These are phyloP conservation scores for Sylvia borin DNA, from an alignment of 2,797 vertebrate species.

Conservation along the genomic window DNA sequence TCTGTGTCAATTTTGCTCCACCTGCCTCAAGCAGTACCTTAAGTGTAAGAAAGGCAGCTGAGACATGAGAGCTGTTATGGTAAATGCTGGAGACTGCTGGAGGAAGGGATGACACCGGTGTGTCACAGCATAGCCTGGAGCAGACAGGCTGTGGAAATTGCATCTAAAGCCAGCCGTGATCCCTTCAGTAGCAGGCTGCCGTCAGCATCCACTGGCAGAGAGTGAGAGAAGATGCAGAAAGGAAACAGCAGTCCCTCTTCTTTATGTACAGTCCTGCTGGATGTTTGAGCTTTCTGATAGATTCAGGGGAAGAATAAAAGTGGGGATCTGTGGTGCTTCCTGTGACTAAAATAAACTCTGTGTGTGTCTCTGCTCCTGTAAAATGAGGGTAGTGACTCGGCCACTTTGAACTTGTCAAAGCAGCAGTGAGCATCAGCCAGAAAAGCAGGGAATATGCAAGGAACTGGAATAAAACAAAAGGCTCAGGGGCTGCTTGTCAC, in stretches of 20 bases:
- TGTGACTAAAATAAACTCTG: neutral
- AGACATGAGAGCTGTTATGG: neutral
- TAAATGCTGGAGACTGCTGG: neutral
- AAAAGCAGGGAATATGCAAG: neutral
- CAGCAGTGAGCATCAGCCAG: neutral
- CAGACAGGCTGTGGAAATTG: neutral
- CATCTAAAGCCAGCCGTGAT: neutral
- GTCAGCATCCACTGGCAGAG: neutral
- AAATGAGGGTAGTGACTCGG: neutral
- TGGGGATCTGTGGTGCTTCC: neutral
- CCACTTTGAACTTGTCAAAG: constrained; percentile 18
- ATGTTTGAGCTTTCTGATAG: neutral
- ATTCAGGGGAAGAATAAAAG: neutral
- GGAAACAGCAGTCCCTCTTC: neutral
- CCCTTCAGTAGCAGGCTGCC: neutral
- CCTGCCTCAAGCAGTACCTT: neutral
- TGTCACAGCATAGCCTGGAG: neutral
- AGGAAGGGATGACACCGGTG: neutral
- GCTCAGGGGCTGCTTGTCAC: neutral
- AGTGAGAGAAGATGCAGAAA: neutral
- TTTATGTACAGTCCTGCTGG: neutral
- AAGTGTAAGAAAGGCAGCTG: neutral
- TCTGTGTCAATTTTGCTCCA: neutral
- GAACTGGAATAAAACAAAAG: constrained; percentile 12
- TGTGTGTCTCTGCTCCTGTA: neutral